phyloP scores from a whole-genome alignment of 2,888 invertebrate species.

The Yponomeuta evonymella region DNA sequence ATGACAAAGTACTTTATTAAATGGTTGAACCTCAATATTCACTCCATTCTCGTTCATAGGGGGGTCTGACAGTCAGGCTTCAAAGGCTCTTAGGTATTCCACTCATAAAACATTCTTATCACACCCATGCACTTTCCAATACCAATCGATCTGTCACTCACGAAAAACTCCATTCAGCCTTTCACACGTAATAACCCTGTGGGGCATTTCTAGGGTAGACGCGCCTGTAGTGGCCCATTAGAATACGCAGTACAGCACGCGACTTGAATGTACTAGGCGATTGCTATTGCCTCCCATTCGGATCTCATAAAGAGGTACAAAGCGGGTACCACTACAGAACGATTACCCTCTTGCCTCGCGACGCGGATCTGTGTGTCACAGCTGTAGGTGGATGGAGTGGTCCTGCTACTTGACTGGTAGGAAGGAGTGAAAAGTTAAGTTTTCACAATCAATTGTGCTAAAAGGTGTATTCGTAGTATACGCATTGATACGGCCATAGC shows the following conservation, averaged over 20 bases:
- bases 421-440: not conserved
- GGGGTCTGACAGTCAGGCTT: too few relatives aligned
- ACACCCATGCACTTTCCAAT: not conserved
- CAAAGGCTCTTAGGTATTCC: not conserved
- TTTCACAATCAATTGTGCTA: too few relatives aligned
- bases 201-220: not conserved
- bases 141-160: not conserved
- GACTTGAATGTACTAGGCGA: constrained; percentile 44
- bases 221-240: constrained; percentile 1
- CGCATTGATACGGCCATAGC: too few relatives aligned
- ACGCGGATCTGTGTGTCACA: constrained; percentile 29
- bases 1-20: too few relatives aligned
- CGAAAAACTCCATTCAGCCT: constrained; percentile 1
- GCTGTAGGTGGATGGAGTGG: constrained; percentile 21
- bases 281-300: constrained; percentile 48
- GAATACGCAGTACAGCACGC: constrained; percentile 34
- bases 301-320: constrained; percentile 56
- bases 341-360: constrained; percentile 62
- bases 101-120: not conserved
- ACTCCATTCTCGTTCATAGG: too few relatives aligned
- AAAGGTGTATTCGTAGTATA: too few relatives aligned
- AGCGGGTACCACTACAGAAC: constrained; percentile 58
- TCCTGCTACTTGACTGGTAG: constrained; percentile 34
- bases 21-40: too few relatives aligned
- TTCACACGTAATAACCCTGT: not conserved